Evolutionary conservation across 2,888 invertebrate genomes (phyloP), one percentile per base, ranked within the genome.

Genomic region (Smittia aterrima): DNA sequence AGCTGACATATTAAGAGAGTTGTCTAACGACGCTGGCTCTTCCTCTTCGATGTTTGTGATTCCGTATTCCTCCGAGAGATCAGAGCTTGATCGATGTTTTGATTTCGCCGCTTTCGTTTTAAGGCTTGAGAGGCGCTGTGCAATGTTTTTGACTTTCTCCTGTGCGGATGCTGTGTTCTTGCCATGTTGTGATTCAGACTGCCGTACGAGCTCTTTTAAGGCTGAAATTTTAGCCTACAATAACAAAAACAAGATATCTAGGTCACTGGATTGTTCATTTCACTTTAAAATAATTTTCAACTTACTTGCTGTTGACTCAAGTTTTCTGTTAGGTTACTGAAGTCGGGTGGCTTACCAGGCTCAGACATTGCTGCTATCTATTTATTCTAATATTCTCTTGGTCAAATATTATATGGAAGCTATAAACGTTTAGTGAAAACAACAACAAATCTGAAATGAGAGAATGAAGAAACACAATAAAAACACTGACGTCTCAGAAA

Each of bases 101-200:
- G 58, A 58, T 20, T n/a, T 9, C 64, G 53, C 22, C 4, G 66
- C 70, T 38, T 41, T 53, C 13, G 38, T 62, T 41, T 80, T 80
- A 20, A 80, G 72, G 76, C 79, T 78, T 54, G 78, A 78, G 40
- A 81, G 75, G 70, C 80, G 78, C 77, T 80, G 78, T 9, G 80
- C 80, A 75, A 81, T 80, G 75, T 79, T 79, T 77, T 79, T 79
- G 0, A 80, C 80, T 76, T 80, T 81, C 76, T 80, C 80, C 72
- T 81, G 79, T 1, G 80, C 78, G 47, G 78, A 78, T 68, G 79
- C 78, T 75, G 79, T 80, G 58, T 79, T 79, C 67, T 79, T 79
- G 54, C 79, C 80, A 66, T 80, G 80, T 18, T 78, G 79, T 53
- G 77, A 78, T 76, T 79, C 80, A 7, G 80, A 79, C 76, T 80